A percentile compares a stretch with the other conserved stretches of the same genome.
Evolutionary conservation across 2,888 invertebrate genomes (phyloP).

Genomic region (Parnassius orleans): DNA sequence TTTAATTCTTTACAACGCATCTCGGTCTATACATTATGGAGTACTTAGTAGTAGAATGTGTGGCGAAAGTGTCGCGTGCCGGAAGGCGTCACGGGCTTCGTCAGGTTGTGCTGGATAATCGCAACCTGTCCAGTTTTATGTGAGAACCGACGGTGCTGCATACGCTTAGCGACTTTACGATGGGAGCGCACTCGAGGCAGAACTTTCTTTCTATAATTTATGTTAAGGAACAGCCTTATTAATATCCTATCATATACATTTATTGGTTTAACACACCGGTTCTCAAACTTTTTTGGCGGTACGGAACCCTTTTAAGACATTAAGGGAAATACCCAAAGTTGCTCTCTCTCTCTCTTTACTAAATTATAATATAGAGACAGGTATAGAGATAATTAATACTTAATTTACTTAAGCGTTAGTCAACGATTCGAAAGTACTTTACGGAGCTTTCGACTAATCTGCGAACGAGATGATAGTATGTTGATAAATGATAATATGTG

Average conservation of each 20-base stretch:
- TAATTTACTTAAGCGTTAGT: too few species aligned
- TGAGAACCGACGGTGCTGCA: conserved; percentile 15
- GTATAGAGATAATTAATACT: too few species aligned
- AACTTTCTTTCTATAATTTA: conserved; percentile 4
- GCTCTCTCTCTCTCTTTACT: too few species aligned
- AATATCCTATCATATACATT: not conserved
- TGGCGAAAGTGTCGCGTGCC: conserved; percentile 20
- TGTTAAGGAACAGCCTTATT: not conserved
- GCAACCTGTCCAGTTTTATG: conserved; percentile 16
- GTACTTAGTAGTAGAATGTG: conserved; percentile 2
- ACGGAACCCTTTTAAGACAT: too few species aligned
- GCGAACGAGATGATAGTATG: too few species aligned
- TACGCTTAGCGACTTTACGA: conserved; percentile 16
- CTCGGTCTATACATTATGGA: not conserved
- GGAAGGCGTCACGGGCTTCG: conserved; percentile 10
- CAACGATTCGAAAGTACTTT: too few species aligned
- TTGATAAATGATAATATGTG: too few species aligned
- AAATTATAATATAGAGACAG: too few species aligned
- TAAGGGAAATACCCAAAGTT: too few species aligned
- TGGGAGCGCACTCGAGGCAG: conserved; percentile 7
- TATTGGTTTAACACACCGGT: too few species aligned
- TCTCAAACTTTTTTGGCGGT: too few species aligned
- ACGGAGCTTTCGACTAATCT: too few species aligned
- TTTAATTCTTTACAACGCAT: not conserved
- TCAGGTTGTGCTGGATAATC: conserved; percentile 13